Evolutionary conservation across 2,888 invertebrate genomes (phyloP).

Genomic region (Meghimatium bilineatum): DNA sequence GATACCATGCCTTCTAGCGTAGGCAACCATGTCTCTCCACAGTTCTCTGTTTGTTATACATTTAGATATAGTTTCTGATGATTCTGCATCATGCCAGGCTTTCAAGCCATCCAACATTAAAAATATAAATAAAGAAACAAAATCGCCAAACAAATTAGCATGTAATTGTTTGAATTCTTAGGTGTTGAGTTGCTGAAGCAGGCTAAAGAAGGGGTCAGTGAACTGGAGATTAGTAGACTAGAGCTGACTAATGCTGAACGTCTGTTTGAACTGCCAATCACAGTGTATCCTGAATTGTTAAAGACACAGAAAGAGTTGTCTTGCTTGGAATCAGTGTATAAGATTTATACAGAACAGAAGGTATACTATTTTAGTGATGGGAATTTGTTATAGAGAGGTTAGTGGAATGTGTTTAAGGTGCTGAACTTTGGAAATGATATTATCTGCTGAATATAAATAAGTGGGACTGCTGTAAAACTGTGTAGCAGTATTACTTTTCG

Average conservation of each 20-base stretch:
- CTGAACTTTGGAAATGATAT: neutral
- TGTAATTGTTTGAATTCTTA: slow-evolving; percentile 52
- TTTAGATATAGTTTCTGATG: too few relatives aligned
- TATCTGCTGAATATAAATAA: too few relatives aligned
- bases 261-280: slow-evolving; percentile 90
- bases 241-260: slow-evolving; percentile 86
- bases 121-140: too few relatives aligned
- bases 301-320: slow-evolving; percentile 78
- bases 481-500: too few relatives aligned
- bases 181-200: slow-evolving; percentile 79
- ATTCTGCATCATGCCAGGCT: too few relatives aligned
- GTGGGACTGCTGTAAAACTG: too few relatives aligned
- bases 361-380: slow-evolving; percentile 59
- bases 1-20: too few relatives aligned
- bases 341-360: slow-evolving; percentile 87
- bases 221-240: slow-evolving; percentile 83
- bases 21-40: too few relatives aligned
- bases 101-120: too few relatives aligned
- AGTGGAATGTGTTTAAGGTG: neutral
- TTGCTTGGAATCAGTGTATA: slow-evolving; percentile 85
- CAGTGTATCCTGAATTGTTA: slow-evolving; percentile 87
- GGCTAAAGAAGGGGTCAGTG: slow-evolving; percentile 83
- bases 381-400: too few relatives aligned
- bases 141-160: too few relatives aligned
- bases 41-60: too few relatives aligned